phyloP scores from a whole-genome alignment of 92 coral and sea anemone genomes.

The Zoanthus solanderi region DNA sequence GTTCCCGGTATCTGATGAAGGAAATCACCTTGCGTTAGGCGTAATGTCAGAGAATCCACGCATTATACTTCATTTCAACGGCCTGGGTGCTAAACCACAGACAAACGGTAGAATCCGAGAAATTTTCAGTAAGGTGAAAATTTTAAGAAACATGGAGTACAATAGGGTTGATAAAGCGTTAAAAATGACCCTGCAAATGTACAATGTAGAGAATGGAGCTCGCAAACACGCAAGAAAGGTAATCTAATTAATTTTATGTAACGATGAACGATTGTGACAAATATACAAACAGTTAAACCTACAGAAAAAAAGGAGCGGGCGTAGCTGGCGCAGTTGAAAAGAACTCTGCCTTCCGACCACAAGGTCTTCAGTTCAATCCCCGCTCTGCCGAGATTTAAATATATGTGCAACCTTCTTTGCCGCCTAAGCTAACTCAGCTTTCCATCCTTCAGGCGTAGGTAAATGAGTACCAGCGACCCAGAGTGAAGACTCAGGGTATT shows the following conservation, averaged over 20 bases:
- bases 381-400: too few species aligned
- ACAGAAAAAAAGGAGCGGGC: too few species aligned
- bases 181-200: constrained; percentile 7
- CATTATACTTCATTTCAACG: constrained; percentile 21
- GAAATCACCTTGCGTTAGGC: constrained; percentile 30
- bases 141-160: background rate
- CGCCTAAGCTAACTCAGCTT: too few species aligned
- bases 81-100: constrained; percentile 35
- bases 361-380: too few species aligned
- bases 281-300: too few species aligned
- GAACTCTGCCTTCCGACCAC: too few species aligned
- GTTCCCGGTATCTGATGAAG: constrained; percentile 24
- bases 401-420: too few species aligned
- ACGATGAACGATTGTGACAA: too few species aligned
- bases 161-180: constrained; percentile 33
- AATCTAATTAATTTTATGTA: background rate
- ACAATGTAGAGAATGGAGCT: constrained; percentile 10
- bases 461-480: too few species aligned
- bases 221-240: constrained; percentile 33
- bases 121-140: constrained; percentile 9
- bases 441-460: too few species aligned
- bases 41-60: constrained; percentile 37
- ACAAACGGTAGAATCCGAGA: constrained; percentile 29
- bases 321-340: too few species aligned
- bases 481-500: too few species aligned